Percentiles rank a stretch among this genome's conserved stretches.
phyloP scores from a whole-genome alignment of 2,113 vertebrate species.

The Mesocricetus auratus region DNA sequence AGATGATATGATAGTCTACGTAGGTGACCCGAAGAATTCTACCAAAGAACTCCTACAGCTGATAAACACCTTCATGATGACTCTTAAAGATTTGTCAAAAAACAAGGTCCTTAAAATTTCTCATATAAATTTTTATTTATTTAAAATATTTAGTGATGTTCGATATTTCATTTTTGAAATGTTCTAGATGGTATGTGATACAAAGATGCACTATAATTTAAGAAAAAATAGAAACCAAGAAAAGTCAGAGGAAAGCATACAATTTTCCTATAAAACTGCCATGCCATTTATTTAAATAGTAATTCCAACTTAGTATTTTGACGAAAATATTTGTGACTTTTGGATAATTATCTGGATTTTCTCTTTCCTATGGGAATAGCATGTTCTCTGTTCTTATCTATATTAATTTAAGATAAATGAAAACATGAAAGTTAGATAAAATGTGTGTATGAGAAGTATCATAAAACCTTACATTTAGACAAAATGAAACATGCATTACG shows the following conservation, averaged over 20 bases:
- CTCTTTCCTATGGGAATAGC: not conserved
- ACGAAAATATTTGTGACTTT: conserved; percentile 53
- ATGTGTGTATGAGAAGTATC: not conserved
- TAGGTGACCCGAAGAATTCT: too few species aligned
- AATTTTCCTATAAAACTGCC: conserved; percentile 31
- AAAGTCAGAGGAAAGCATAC: conserved; percentile 46
- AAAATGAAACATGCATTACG: not conserved
- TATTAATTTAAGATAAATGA: not conserved
- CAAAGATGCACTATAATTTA: not conserved
- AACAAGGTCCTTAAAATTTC: not conserved
- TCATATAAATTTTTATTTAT: conserved; percentile 35
- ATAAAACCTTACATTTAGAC: conserved; percentile 36
- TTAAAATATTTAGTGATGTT: not conserved
- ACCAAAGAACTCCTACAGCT: too few species aligned
- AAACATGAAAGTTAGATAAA: conserved; percentile 16
- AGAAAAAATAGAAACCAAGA: conserved; percentile 44
- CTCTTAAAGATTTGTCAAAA: conserved; percentile 15
- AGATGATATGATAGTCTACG: too few species aligned
- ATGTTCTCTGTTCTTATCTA: conserved; percentile 45
- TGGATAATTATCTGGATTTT: conserved; percentile 27
- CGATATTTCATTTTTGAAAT: conserved; percentile 6
- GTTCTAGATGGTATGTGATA: not conserved
- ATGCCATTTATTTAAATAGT: conserved; percentile 34
- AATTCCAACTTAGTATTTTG: conserved; percentile 49
- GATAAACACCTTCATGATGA: too few species aligned